Base-by-base conservation (phyloP, 2,113 vertebrate species). In the Camelus dromedarius region DNA sequence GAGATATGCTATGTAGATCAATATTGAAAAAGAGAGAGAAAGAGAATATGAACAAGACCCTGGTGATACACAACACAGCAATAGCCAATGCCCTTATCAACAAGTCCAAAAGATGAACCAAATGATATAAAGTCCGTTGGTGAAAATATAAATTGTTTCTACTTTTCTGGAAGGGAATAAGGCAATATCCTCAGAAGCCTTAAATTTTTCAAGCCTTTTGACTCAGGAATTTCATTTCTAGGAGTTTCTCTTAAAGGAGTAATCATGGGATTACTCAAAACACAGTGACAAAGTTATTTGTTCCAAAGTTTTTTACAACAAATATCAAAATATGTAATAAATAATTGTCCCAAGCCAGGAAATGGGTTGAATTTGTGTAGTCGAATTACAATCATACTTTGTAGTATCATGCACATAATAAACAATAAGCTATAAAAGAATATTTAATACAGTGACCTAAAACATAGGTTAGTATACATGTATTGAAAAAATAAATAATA, bases 281-380 rank as follows among this genome's bases (percentile, higher is more conserved):
- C 69, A 77, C 2, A 66, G 19, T 46, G 64, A 54, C 30, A 86
- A 73, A 35, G 15, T 42, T 52, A 13, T 66, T 50, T 67, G 38
- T 92, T 46, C 28, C 48, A 80, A 91, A 20, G 19, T 67, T 96
- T 95, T 89, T 95, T 89, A 46, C 92, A 93, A 58, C 2, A 88
- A 90, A 50, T 66, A 90, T 38, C 32, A 95, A 67, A 86, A 76
- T 89, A 75, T 72, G 3, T 50, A 80, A 73, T 79, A 83, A 76
- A 70, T 32, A 88, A 80, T 54, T 93, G 32, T 72, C 26, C 15
- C 91, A 75, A 90, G 86, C 56, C 32, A 76, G n/a, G 32, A 84
- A 75, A 64, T 64, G 66, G 32, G 14, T 50, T 89, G 32, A 77
- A 54, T 88, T 89, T 95, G 62, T 77, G 35, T 90, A 4, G 35